Conservation (phyloP, 2,113 vertebrate species). For the Hemibagrus wyckioides region DNA sequence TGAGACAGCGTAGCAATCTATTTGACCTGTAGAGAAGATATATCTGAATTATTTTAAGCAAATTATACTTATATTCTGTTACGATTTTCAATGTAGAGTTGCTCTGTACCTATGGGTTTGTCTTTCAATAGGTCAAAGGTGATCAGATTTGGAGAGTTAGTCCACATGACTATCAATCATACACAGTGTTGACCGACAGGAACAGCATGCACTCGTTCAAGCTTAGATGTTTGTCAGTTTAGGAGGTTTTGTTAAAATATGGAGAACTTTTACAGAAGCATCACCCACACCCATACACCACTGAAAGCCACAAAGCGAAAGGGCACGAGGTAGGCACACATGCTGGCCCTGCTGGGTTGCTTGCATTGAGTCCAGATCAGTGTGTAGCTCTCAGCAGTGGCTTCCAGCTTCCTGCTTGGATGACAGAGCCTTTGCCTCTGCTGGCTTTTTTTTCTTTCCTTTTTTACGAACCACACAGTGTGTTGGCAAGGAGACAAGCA, state of each 20-base stretch:
- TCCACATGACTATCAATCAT: too few species aligned
- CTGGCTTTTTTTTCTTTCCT: constrained; percentile 19
- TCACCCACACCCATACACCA: background rate
- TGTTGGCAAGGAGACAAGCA: constrained; percentile 52
- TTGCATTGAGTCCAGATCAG: constrained; percentile 39
- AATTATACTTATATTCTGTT: background rate
- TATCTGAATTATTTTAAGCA: constrained; percentile 17
- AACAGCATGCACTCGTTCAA: constrained; percentile 5
- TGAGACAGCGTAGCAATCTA: background rate
- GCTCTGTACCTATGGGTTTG: background rate
- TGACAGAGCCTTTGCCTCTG: constrained; percentile 41
- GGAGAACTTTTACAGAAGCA: constrained; percentile 23
- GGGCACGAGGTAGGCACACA: background rate
- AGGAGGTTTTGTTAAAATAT: background rate
- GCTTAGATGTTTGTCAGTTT: background rate
- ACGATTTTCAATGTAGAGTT: background rate
- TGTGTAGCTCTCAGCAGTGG: constrained; percentile 40
- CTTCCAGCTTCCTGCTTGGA: constrained; percentile 30
- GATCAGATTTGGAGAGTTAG: background rate
- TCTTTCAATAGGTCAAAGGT: background rate
- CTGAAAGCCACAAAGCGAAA: constrained; percentile 18
- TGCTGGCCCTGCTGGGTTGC: constrained; percentile 5
- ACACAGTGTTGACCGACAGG: constrained; percentile 27
- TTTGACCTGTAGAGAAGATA: background rate
- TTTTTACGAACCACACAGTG: constrained; percentile 35